Conservation (phyloP, 2,797 vertebrate genomes). For the Semotilus atromaculatus region DNA sequence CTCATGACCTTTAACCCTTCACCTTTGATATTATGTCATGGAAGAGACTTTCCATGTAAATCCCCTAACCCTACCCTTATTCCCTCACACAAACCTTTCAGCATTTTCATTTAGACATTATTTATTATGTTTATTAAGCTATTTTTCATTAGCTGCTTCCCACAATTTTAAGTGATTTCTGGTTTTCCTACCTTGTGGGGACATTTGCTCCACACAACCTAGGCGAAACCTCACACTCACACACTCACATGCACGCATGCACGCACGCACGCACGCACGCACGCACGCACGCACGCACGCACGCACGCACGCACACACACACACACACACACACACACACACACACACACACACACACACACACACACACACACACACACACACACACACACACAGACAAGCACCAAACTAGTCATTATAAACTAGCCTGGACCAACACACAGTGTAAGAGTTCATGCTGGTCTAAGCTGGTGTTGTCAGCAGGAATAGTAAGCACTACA, state of each 20-base stretch:
- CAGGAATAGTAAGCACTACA: conserved; percentile 13
- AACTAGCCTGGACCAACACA: not conserved
- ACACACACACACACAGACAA: not conserved
- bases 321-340: no score
- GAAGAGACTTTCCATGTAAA: not conserved
- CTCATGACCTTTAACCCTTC: conserved; percentile 11
- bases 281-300: no score
- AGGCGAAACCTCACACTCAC: not conserved
- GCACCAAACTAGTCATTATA: not conserved
- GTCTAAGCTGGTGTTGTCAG: conserved; percentile 11
- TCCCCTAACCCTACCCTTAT: not conserved
- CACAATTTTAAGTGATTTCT: not conserved
- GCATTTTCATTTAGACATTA: conserved; percentile 4
- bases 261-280: no score
- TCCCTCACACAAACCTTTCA: conserved; percentile 16
- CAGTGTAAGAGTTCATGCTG: not conserved
- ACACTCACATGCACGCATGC: no score
- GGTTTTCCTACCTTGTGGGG: not conserved
- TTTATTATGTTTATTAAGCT: conserved; percentile 25
- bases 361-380: no score
- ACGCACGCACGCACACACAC: no score
- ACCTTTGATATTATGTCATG: not conserved
- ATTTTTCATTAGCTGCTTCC: conserved; percentile 4
- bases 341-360: no score
- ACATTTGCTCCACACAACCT: not conserved